A percentile compares a stretch with the other conserved stretches of the same genome.
phyloP scores from a whole-genome alignment of 2,113 vertebrate species.

The Siniperca chuatsi region DNA sequence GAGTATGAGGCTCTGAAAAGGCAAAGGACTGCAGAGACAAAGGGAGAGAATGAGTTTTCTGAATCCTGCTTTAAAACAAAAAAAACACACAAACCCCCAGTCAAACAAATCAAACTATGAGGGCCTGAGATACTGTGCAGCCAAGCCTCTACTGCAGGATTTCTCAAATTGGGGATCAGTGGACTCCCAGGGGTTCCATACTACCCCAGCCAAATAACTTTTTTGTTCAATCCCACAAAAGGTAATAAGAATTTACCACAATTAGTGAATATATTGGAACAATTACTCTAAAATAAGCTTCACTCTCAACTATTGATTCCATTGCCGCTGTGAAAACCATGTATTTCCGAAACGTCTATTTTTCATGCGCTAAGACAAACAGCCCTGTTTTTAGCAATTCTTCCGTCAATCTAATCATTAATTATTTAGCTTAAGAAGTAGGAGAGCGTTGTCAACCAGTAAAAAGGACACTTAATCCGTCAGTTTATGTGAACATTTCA shows the following conservation, averaged over 20 bases:
- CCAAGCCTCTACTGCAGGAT: background rate
- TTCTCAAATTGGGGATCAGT: conserved; percentile 35
- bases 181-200: background rate
- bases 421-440: background rate
- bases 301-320: background rate
- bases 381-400: background rate
- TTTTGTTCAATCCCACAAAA: conserved; percentile 13
- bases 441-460: background rate
- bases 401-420: background rate
- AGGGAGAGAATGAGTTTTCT: conserved; percentile 41
- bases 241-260: background rate
- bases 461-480: background rate
- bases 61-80: conserved; percentile 28
- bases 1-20: conserved; percentile 10
- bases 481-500: background rate
- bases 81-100: background rate
- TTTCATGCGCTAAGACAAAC: background rate
- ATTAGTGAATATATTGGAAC: background rate
- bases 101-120: conserved; percentile 27
- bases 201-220: background rate
- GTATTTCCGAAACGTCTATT: background rate
- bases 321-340: background rate
- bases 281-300: too few species aligned
- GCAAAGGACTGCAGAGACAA: background rate
- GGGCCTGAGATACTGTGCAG: conserved; percentile 15